Conservation (phyloP, 2,888 invertebrate species). For the Cyclophora punctaria region DNA sequence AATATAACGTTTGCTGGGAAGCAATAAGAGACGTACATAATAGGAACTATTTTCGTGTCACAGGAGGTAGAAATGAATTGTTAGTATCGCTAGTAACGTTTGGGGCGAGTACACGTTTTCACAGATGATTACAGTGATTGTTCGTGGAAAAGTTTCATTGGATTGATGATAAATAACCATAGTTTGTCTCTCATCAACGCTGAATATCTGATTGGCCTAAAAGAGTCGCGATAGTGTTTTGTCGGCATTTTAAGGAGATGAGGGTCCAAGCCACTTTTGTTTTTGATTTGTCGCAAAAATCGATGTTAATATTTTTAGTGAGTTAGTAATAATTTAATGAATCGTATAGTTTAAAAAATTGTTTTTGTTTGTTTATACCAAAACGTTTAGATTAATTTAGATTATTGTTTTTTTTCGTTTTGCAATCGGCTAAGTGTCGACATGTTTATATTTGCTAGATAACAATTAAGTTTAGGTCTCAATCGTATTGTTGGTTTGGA, state of each 20-base stretch:
- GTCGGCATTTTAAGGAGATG: conserved; percentile 8
- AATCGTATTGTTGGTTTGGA: background rate
- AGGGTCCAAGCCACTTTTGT: conserved; percentile 12
- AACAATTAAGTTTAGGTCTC: too few relatives aligned
- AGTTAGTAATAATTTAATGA: too few relatives aligned
- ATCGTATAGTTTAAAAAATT: too few relatives aligned
- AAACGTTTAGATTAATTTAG: too few relatives aligned
- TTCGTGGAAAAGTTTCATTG: too few relatives aligned
- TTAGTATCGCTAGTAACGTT: conserved; percentile 9
- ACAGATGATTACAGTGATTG: too few relatives aligned
- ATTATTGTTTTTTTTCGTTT: too few relatives aligned
- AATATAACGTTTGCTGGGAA: conserved; percentile 30
- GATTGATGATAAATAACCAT: background rate
- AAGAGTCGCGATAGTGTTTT: background rate
- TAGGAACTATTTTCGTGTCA: conserved; percentile 25
- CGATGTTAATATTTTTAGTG: too few relatives aligned
- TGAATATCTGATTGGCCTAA: background rate
- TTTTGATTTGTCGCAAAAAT: too few relatives aligned
- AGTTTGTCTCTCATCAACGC: conserved; percentile 22
- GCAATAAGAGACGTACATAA: conserved; percentile 27
- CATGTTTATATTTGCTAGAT: too few relatives aligned
- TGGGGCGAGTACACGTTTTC: conserved; percentile 2
- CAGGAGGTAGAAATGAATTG: conserved; percentile 19
- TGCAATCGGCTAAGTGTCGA: too few relatives aligned
- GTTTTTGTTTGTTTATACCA: too few relatives aligned